Evolutionary conservation across 2,113 vertebrate genomes (phyloP).

Genomic region (Perca flavescens): DNA sequence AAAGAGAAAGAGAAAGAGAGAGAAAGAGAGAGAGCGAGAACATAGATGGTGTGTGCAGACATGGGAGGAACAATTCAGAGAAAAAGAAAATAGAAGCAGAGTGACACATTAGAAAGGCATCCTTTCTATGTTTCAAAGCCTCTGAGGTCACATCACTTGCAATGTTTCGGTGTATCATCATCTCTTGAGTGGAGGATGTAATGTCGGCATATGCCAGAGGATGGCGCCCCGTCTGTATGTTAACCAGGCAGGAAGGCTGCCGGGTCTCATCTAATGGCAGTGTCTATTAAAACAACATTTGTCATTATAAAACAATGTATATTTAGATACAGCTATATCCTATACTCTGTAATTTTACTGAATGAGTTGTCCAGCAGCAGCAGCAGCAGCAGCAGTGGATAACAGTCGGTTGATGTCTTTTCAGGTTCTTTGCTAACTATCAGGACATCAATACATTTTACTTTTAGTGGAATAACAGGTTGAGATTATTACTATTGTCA

Average conservation of each 20-base stretch:
- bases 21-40: no score
- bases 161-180: conserved; percentile 44
- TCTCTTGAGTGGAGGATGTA: conserved; percentile 38
- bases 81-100: conserved; percentile 50
- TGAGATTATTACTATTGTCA: conserved; percentile 2
- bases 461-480: background rate
- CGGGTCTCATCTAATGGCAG: background rate
- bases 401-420: background rate
- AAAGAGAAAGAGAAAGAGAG: conserved; percentile 20
- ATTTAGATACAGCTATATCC: background rate
- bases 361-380: background rate
- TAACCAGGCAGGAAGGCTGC: conserved; percentile 29
- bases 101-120: conserved; percentile 64
- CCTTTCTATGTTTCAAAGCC: conserved; percentile 60
- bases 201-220: conserved; percentile 62
- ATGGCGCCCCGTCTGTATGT: conserved; percentile 75
- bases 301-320: background rate
- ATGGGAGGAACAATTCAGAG: conserved; percentile 36
- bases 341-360: background rate
- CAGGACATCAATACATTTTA: background rate
- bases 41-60: conserved; percentile 20
- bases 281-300: conserved; percentile 20
- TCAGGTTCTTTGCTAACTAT: background rate
- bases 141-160: conserved; percentile 64
- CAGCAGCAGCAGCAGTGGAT: background rate